These are phyloP conservation scores for Petrolisthes manimaculis DNA, from an alignment of 2,888 invertebrate species.

Conservation along the genomic window DNA sequence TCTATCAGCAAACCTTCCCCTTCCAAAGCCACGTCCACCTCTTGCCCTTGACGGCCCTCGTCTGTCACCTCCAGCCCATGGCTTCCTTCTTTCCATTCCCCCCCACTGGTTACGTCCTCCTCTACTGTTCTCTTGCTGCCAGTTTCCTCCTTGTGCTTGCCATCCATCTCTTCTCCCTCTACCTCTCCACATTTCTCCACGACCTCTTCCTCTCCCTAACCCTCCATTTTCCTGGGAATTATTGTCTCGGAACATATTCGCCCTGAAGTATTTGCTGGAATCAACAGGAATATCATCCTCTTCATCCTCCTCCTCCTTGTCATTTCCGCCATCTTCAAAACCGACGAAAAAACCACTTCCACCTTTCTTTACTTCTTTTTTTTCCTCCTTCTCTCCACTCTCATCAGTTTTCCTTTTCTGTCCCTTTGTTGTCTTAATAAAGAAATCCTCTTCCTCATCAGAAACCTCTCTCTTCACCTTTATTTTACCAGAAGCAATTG, in stretches of 20 bases:
- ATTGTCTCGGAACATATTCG: conserved; percentile 4
- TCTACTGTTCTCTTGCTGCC: background rate
- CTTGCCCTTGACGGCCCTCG: no score
- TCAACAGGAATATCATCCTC: background rate
- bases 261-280: conserved; percentile 14
- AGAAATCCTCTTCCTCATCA: conserved; percentile 22
- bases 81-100: no score
- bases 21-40: no score
- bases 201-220: background rate
- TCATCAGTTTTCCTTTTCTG: background rate
- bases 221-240: background rate
- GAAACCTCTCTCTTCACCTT: background rate
- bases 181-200: background rate
- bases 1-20: no score
- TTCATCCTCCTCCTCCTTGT: conserved; percentile 10
- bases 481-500: background rate
- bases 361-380: background rate
- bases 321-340: background rate
- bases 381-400: background rate
- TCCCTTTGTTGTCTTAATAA: background rate
- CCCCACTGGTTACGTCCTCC: no score
- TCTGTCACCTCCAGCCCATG: no score
- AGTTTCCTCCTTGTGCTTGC: background rate
- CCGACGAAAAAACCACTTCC: conserved; percentile 32
- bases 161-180: background rate